phyloP scores from a whole-genome alignment of 2,888 invertebrate genomes.

The Cotesia congregata region DNA sequence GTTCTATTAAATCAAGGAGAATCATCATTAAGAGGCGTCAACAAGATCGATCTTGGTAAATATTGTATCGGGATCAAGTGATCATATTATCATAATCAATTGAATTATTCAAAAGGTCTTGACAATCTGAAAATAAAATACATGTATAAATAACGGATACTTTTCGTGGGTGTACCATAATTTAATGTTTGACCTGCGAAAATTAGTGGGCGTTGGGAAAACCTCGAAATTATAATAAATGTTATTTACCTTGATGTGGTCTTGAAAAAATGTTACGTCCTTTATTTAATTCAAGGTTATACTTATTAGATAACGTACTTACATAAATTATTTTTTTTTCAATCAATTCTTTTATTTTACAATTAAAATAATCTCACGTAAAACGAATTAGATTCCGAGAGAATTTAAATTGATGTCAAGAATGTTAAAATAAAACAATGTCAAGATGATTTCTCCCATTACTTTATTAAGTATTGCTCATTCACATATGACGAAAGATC shows the following conservation, averaged over 20 bases:
- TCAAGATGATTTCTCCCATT: conserved; percentile 8
- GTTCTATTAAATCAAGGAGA: conserved; percentile 12
- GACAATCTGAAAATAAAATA: neutral
- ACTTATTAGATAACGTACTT: neutral
- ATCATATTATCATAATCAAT: neutral
- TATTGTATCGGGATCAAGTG: conserved; percentile 18
- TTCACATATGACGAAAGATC: neutral
- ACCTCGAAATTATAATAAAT: conserved; percentile 2
- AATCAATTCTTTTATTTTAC: neutral
- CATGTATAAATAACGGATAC: neutral
- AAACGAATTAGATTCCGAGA: neutral
- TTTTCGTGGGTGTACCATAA: neutral
- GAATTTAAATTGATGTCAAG: neutral
- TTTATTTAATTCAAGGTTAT: neutral
- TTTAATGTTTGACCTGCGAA: neutral
- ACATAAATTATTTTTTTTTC: neutral
- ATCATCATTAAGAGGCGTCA: conserved; percentile 1
- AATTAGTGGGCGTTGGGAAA: neutral
- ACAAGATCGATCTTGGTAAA: conserved; percentile 6
- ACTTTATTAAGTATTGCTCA: neutral
- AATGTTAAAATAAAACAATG: neutral
- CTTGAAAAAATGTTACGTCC: neutral
- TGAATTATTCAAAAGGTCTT: neutral
- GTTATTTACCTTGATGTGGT: conserved; percentile 6
- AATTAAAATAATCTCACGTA: neutral